A percentile compares a stretch with the other conserved stretches of the same genome.
Conservation (phyloP, 1,140 invertebrate species). For the Atta texana region DNA sequence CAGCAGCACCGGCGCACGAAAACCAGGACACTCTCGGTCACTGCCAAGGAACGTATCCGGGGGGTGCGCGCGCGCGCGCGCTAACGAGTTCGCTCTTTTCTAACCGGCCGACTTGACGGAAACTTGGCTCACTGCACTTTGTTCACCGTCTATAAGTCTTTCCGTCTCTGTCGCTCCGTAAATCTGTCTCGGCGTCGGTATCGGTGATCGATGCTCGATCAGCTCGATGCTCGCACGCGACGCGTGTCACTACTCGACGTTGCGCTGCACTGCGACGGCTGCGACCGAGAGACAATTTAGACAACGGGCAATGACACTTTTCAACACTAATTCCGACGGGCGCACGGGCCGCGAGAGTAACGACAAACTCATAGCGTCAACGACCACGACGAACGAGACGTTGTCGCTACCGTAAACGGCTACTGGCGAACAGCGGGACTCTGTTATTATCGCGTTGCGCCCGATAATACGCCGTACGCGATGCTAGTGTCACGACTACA, state of each 20-base stretch:
- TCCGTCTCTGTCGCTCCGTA: conserved; percentile 25
- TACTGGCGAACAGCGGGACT: background rate
- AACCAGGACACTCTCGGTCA: conserved; percentile 73
- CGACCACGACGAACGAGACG: conserved; percentile 39
- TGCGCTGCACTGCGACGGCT: conserved; percentile 10
- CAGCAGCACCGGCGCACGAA: conserved; percentile 11
- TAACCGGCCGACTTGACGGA: background rate
- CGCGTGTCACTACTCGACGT: conserved; percentile 47
- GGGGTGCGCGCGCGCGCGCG: conserved; percentile 8
- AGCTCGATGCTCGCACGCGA: conserved; percentile 64
- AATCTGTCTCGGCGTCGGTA: conserved; percentile 48
- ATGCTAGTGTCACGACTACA: background rate
- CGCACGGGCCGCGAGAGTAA: conserved; percentile 31
- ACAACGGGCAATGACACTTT: conserved; percentile 45
- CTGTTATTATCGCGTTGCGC: conserved; percentile 14
- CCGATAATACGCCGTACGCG: background rate
- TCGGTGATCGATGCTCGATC: conserved; percentile 64
- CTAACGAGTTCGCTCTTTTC: background rate
- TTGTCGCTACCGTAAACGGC: background rate
- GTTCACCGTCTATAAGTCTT: conserved; percentile 7
- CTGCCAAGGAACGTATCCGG: conserved; percentile 77
- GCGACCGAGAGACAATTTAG: conserved; percentile 1
- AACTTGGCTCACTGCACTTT: conserved; percentile 67
- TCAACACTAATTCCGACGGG: background rate
- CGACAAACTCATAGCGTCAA: conserved; percentile 59